Base-by-base conservation (phyloP, 1,140 invertebrate species). In the Bombus breviceps region DNA sequence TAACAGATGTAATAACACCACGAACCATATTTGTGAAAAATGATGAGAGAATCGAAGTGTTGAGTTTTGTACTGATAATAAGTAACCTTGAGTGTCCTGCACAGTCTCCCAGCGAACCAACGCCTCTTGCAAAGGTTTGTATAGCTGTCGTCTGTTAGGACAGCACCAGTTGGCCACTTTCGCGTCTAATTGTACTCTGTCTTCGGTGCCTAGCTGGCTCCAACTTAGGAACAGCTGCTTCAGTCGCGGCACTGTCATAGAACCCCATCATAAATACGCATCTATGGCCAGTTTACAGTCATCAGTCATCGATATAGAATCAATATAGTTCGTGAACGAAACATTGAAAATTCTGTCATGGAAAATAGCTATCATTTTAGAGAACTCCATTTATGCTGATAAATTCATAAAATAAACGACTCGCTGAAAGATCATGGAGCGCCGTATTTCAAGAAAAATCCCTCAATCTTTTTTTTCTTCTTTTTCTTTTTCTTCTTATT, bases 221-320 rank as follows among this genome's bases (percentile, higher is more conserved):
- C 86, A 87, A 22, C 62, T 84, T 74, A 87, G 59, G 28, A 87
- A 87, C 43, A 87, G 47, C 69, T 85, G 86, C 75, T 87, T 87
- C 86, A 87, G 39, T 39, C 75, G 82, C 4, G 86, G 86, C 37
- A 78, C 86, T 87, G 47, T 79, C 57, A 75, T 59, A 85, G 68
- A 59, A 86, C 10, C 71, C 28, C 71, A 66, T 80, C 76, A 47
- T 82, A 86, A 86, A 72, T 81, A 81, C 68, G 66, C 18, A 74
- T 82, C 62, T 71, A 75, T 41, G 34, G 72, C 47, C 69, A 74
- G 71, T 41, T 84, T 72, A 62, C 53, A 43, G 25, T 77, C 9
- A n/a, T 43, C 37, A n/a, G 12, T 41, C 25, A 62, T 8, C 34
- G 28, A 41, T 25, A 18, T 32, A 39, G 28, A 62, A n/a, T 77